phyloP scores from a whole-genome alignment of 2,797 vertebrate species.

The Xiphophorus birchmanni region DNA sequence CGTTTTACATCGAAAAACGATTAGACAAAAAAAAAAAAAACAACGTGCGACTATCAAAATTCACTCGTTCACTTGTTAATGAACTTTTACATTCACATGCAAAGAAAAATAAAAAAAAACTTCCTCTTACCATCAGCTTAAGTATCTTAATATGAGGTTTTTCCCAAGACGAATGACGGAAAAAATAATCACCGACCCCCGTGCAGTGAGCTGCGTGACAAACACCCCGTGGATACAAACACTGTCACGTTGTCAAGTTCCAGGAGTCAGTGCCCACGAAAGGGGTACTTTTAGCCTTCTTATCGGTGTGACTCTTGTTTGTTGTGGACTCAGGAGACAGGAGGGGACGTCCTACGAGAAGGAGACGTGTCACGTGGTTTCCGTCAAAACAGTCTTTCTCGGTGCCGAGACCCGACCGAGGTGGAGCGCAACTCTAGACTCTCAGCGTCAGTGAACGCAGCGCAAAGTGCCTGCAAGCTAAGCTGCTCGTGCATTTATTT shows the following conservation, averaged over 20 bases:
- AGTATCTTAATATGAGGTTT: not conserved
- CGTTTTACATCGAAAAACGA: not conserved
- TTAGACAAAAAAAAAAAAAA: not conserved
- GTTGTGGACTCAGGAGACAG: slow-evolving; percentile 48
- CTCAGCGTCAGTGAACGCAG: not conserved
- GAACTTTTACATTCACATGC: not conserved
- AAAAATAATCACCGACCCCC: not conserved
- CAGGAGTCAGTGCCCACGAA: slow-evolving; percentile 16
- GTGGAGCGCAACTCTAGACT: not conserved
- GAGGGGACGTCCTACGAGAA: slow-evolving; percentile 35
- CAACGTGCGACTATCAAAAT: not conserved
- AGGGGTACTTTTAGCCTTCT: slow-evolving; percentile 19
- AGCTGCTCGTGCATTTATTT: not conserved
- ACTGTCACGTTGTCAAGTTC: slow-evolving; percentile 35
- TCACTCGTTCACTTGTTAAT: not conserved
- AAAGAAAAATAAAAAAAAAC: not conserved
- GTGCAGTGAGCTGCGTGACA: slow-evolving; percentile 12
- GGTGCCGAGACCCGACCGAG: slow-evolving; percentile 2
- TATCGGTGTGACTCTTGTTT: slow-evolving; percentile 63
- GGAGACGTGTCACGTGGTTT: slow-evolving; percentile 63
- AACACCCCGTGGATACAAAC: slow-evolving; percentile 24
- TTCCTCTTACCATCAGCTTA: slow-evolving; percentile 62
- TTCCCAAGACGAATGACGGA: not conserved
- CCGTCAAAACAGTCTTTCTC: slow-evolving; percentile 56
- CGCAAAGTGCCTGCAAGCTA: not conserved